Percentiles rank a stretch among this genome's conserved stretches.
Evolutionary conservation across 2,113 vertebrate genomes (phyloP).

Genomic region (Monopterus albus): DNA sequence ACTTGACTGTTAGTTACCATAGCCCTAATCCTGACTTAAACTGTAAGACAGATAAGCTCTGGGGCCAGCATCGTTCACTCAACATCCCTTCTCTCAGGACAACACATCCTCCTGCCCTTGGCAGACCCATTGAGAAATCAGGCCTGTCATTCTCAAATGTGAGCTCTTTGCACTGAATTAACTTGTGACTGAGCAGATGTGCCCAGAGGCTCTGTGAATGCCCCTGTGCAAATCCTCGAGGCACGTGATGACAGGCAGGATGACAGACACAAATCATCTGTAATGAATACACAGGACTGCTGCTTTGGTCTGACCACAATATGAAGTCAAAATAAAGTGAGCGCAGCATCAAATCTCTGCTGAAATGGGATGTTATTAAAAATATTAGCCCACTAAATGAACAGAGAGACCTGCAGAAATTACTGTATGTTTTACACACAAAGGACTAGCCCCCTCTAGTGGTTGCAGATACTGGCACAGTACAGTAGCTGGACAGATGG

Average conservation of each 20-base stretch:
- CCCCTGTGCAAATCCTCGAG: slow-evolving; percentile 51
- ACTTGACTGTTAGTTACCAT: neutral
- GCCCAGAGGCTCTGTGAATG: slow-evolving; percentile 8
- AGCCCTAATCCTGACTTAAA: slow-evolving; percentile 24
- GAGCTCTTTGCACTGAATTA: slow-evolving; percentile 57
- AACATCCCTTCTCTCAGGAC: slow-evolving; percentile 26
- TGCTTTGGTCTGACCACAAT: slow-evolving; percentile 37
- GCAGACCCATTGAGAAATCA: slow-evolving; percentile 70
- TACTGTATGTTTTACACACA: neutral
- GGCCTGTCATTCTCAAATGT: slow-evolving; percentile 58
- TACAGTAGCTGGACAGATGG: neutral
- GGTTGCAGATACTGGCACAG: slow-evolving; percentile 2
- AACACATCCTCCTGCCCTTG: slow-evolving; percentile 22
- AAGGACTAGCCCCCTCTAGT: slow-evolving; percentile 50
- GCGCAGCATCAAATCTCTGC: slow-evolving; percentile 66
- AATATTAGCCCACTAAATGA: slow-evolving; percentile 80
- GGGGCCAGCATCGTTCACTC: slow-evolving; percentile 27
- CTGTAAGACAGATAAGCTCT: slow-evolving; percentile 15
- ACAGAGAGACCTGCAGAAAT: slow-evolving; percentile 49
- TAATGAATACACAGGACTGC: too few species aligned
- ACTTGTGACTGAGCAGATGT: slow-evolving; percentile 63
- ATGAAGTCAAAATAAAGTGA: slow-evolving; percentile 48
- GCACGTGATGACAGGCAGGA: slow-evolving; percentile 35
- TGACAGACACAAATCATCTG: too few species aligned
- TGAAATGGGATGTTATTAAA: slow-evolving; percentile 77